Base-by-base conservation (phyloP, 2,888 invertebrate genomes). In the Melieria picta region DNA sequence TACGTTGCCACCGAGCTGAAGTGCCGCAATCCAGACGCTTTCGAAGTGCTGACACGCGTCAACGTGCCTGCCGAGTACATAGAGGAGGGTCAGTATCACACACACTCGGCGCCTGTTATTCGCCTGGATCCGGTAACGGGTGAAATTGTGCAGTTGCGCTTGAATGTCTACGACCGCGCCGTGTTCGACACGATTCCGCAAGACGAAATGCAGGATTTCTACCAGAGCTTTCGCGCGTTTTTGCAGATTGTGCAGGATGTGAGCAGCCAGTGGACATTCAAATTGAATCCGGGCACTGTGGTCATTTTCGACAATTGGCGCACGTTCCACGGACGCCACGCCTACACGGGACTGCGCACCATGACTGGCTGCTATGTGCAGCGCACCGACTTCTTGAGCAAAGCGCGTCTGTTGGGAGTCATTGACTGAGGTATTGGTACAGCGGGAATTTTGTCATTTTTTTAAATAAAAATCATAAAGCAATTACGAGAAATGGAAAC, bases 281-380 rank as follows among this genome's bases (percentile, higher is more conserved):
- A 91, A 85, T 83, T 93, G 7, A 81, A 82, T 56, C 93, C 94
- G 70, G 94, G 94, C 42, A 89, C 89, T 11, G 90, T 94, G 9
- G 86, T 94, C 75, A 90, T 92, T 65, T 89, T 94, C 79, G 93
- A 95, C 81, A 95, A 95, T 86, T 94, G 93, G 90, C 88, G 95
- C 68, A 88, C 94, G 1, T 85, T 94, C 2, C 95, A 95, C 79
- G 94, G 94, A 0, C 88, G 94, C 63, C 89, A 90, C 1, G 89
- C 89, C 0, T 95, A 92, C 81, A 89, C 90, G 0, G 94, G 94
- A 0, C 87, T 84, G 7, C 89, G 95, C 56, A 87, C 89, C 30
- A 87, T 95, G 80, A 88, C 90, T 66, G 94, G 94, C 0, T 91
- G 93, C 77, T 95, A 95, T 85, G 89, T 94, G 47, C 88, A 91